Evolutionary conservation across 2,797 vertebrate species (phyloP), one percentile per base, ranked within the genome.

Genomic region (Enteromius trimaculatus): DNA sequence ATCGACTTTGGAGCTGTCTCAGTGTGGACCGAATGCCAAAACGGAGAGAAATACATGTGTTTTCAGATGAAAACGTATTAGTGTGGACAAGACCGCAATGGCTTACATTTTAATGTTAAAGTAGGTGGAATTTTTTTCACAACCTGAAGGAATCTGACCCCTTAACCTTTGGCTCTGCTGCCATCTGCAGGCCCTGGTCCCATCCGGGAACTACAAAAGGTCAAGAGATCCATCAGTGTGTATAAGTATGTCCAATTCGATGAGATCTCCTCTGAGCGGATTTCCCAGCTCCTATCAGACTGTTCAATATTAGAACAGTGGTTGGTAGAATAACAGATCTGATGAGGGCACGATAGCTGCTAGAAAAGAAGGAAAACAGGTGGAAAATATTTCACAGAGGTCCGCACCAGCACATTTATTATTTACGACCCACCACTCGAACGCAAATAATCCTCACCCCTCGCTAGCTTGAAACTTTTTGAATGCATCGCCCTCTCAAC

Each of bases 401-500:
- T 76, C 85, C 42, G 16, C 51, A 79, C 51, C 60, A 66, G 51
- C 21, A 72, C 80, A 78, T 86, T 58, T 58, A 47, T 79, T 75
- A 75, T 69, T 64, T 79, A 76, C n/a, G 31, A 78, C 44, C 71
- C 44, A 9, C 72, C 2, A 65, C 53, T 77, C 37, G 10, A 78
- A 76, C 70, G 65, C 64, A 86, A 49, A 86, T 60, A 83, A 60
- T 74, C 77, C 47, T 74, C 29, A 65, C 71, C 55, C 71, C 66
- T 71, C 55, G 60, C 70, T 74, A 55, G 64, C 37, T 31, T 31
- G 37, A 64, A 80, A 53, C 64, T 85, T 81, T 79, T 65, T 68
- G 74, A 83, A 87, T 79, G 78, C 66, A 70, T 83, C 85, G 72
- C 37, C 80, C 65, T 78, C 80, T 78, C 44, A 71, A 77, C 82